Conservation (phyloP, 1,140 invertebrate genomes). For the Mizuhopecten yessoensis region DNA sequence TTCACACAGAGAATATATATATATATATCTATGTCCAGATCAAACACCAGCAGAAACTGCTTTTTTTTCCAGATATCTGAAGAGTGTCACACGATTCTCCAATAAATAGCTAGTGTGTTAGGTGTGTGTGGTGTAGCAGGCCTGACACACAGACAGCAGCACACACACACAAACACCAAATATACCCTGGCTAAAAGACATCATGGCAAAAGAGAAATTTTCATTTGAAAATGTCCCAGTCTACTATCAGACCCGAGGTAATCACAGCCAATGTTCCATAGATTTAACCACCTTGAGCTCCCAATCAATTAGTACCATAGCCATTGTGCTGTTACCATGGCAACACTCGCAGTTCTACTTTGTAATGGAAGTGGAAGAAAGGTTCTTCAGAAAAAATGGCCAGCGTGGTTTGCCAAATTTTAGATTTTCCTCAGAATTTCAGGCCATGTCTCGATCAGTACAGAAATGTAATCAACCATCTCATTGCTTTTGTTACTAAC, state of each 20-base stretch:
- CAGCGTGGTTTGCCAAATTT: background rate
- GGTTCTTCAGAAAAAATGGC: background rate
- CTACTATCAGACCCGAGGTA: background rate
- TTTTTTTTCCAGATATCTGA: background rate
- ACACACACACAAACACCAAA: background rate
- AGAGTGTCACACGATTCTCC: constrained; percentile 4
- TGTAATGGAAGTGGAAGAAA: background rate
- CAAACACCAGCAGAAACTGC: background rate
- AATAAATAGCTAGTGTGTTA: background rate
- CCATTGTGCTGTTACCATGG: constrained; percentile 13
- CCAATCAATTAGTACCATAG: constrained; percentile 33
- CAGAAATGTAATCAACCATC: background rate
- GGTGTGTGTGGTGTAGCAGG: background rate
- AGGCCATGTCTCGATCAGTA: background rate
- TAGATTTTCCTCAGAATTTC: background rate
- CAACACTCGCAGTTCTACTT: background rate
- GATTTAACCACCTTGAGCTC: background rate
- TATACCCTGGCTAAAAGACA: background rate
- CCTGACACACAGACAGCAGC: background rate
- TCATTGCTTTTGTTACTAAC: background rate
- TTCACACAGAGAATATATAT: background rate
- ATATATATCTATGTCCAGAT: background rate
- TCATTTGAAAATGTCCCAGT: background rate
- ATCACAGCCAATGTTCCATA: constrained; percentile 7
- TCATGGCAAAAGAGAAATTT: background rate